A percentile compares a stretch with the other conserved stretches of the same genome.
Evolutionary conservation across 2,888 invertebrate genomes (phyloP).

Genomic region (Lochmaea capreae): DNA sequence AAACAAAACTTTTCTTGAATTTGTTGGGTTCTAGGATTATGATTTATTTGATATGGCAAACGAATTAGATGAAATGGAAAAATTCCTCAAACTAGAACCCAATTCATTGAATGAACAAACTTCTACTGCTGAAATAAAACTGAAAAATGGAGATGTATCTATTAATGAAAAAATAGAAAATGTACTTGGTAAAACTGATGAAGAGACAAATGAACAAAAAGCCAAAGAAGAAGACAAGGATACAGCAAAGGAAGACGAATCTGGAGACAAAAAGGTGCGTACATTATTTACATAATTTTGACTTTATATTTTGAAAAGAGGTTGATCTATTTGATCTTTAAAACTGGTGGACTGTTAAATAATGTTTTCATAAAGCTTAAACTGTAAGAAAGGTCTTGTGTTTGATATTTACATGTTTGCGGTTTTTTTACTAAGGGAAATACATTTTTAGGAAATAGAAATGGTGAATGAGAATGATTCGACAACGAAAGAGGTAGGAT

Average conservation of each 20-base stretch:
- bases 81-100: constrained; percentile 83
- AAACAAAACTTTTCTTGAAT: too few relatives aligned
- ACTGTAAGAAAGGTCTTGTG: too few relatives aligned
- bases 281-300: neutral
- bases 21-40: constrained; percentile 78
- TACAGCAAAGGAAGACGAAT: constrained; percentile 32
- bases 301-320: too few relatives aligned
- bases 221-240: constrained; percentile 12
- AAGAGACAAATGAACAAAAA: constrained; percentile 49
- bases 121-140: constrained; percentile 66
- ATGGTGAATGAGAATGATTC: neutral
- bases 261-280: constrained; percentile 28
- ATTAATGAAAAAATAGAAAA: constrained; percentile 54
- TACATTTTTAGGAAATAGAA: neutral
- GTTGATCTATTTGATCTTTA: neutral
- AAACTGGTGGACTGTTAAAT: too few relatives aligned
- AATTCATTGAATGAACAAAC: constrained; percentile 66
- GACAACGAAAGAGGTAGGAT: neutral
- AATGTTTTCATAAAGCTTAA: too few relatives aligned
- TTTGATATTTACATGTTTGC: too few relatives aligned
- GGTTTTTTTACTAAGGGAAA: neutral
- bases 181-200: constrained; percentile 30
- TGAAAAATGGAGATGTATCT: constrained; percentile 58
- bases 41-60: constrained; percentile 92
- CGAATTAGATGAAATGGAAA: constrained; percentile 90